Evolutionary conservation across 2,797 vertebrate species (phyloP).

Genomic region (Denticeps clupeoides): DNA sequence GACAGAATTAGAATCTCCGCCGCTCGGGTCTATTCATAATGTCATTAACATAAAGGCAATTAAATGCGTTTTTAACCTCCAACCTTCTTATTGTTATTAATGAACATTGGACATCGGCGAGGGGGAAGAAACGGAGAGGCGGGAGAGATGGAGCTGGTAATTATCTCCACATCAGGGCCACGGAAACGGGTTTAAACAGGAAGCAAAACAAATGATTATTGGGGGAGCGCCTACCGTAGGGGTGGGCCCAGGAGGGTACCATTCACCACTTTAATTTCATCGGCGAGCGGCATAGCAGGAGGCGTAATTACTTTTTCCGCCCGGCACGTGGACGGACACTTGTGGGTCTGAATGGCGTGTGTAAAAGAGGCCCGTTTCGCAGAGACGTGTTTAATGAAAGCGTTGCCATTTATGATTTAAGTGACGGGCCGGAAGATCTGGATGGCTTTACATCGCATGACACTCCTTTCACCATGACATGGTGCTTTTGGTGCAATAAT

Average conservation of each 20-base stretch:
- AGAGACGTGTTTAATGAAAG: too few relatives aligned
- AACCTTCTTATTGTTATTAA: constrained; percentile 98
- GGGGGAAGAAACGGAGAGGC: constrained; percentile 29
- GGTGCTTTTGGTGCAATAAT: too few relatives aligned
- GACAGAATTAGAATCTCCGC: constrained; percentile 89
- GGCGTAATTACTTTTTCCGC: constrained; percentile 74
- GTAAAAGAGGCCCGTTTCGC: too few relatives aligned
- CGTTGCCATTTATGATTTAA: too few relatives aligned
- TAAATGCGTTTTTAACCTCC: constrained; percentile 99
- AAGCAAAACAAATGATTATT: constrained; percentile 92
- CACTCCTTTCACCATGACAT: too few relatives aligned
- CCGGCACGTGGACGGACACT: too few relatives aligned
- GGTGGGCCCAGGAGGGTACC: not conserved
- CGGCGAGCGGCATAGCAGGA: constrained; percentile 81
- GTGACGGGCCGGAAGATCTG: too few relatives aligned
- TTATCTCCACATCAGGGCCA: constrained; percentile 89
- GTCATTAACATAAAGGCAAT: constrained; percentile 99
- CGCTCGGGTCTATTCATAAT: constrained; percentile 91
- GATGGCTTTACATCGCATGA: too few relatives aligned
- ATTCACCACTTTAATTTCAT: constrained; percentile 85
- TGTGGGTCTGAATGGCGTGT: too few relatives aligned
- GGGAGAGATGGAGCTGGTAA: constrained; percentile 89
- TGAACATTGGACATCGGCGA: constrained; percentile 71
- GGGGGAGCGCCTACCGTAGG: constrained; percentile 52
- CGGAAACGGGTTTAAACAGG: constrained; percentile 87